Conservation (phyloP, 2,888 invertebrate genomes). For the Dynastes maya region DNA sequence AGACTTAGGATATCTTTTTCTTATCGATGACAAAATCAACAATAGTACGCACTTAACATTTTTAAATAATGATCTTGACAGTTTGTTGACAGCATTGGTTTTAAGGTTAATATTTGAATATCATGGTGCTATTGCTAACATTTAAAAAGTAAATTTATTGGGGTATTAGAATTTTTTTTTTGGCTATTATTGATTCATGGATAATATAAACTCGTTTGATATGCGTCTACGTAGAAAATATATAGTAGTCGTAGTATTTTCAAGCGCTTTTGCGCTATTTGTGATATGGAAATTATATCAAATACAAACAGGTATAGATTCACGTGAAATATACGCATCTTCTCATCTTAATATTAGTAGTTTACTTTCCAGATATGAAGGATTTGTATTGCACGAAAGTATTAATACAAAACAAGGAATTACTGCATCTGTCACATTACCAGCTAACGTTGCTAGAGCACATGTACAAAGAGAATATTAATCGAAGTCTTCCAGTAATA, state of each 20-base stretch:
- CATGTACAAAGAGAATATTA: slow-evolving; percentile 58
- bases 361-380: slow-evolving; percentile 60
- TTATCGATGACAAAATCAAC: no score
- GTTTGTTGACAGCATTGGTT: slow-evolving; percentile 5
- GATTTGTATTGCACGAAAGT: slow-evolving; percentile 55
- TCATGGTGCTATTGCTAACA: slow-evolving; percentile 2
- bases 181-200: slow-evolving; percentile 55
- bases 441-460: slow-evolving; percentile 65
- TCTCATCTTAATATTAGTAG: slow-evolving; percentile 2
- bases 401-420: slow-evolving; percentile 64
- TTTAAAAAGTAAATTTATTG: slow-evolving; percentile 21
- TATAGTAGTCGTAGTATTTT: slow-evolving; percentile 51
- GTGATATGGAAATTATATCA: slow-evolving; percentile 62
- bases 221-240: slow-evolving; percentile 60
- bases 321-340: neutral
- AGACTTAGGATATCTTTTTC: no score
- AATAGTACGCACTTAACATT: no score
- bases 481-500: slow-evolving; percentile 76
- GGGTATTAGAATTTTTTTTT: neutral
- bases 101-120: slow-evolving; percentile 29
- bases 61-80: neutral
- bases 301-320: slow-evolving; percentile 59
- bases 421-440: slow-evolving; percentile 65
- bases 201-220: slow-evolving; percentile 56
- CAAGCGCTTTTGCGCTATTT: slow-evolving; percentile 55